Evolutionary conservation across 2,797 vertebrate species (phyloP), one percentile per base, ranked within the genome.

Genomic region (Parotocinclus haroldoi): DNA sequence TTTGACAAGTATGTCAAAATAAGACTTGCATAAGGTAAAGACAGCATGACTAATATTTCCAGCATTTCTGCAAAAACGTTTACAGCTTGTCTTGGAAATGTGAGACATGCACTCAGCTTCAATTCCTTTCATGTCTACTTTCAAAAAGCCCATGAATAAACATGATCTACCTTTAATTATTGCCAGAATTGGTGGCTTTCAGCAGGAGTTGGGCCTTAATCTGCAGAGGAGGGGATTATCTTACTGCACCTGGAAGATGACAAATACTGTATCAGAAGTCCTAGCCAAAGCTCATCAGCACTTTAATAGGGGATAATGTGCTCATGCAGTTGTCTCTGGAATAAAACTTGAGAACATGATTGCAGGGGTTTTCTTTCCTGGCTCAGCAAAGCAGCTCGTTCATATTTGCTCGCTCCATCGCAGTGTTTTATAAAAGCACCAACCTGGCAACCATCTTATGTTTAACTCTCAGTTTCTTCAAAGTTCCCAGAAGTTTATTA

Each of bases 401-500:
- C 27, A 27, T 27, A 27, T 27, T 40, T 36, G 45, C 38, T 51
- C 65, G 64, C 61, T 68, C 27, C 51, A 59, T 50, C 55, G 17
- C 9, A 44, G 17, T 76, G 78, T 82, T 71, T 37, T 66, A 76
- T 74, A 76, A 68, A 77, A 79, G 74, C 76, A 78, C 81, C 77
- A 80, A 79, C 78, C 76, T 79, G 69, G 75, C 59, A 76, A 76
- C 72, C 80, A 60, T 75, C 80, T 18, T 70, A 73, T 78, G 81
- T 82, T 83, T 84, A 84, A 81, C 76, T 81, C 73, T 7, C 66
- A 80, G 85, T 86, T 89, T 89, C 89, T 89, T 87, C 82, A 83
- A 75, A 73, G 71, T 78, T 74, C 81, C 86, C 87, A 89, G 87
- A 84, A 78, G 82, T 80, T 73, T 82, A 83, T 80, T 78, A 76